Evolutionary conservation across 1,140 invertebrate genomes (phyloP).

Genomic region (Araneus ventricosus): DNA sequence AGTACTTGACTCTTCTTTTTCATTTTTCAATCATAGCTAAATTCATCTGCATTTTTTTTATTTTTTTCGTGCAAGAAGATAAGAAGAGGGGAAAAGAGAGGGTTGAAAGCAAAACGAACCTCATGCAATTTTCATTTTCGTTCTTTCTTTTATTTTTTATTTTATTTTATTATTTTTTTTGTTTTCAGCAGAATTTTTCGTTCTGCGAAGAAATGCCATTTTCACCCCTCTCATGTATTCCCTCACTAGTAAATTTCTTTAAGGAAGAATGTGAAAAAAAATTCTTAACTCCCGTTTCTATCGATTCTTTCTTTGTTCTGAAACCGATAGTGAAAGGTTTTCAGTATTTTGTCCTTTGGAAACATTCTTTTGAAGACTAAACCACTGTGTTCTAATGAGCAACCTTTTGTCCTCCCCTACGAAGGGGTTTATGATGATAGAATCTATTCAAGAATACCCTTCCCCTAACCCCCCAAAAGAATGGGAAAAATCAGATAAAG

Average conservation of each 20-base stretch:
- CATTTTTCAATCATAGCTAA: slow-evolving; percentile 37
- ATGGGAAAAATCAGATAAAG: slow-evolving; percentile 23
- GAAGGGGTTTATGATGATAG: slow-evolving; percentile 24
- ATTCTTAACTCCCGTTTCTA: slow-evolving; percentile 40
- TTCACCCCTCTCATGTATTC: slow-evolving; percentile 46
- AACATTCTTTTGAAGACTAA: slow-evolving; percentile 50
- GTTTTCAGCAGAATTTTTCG: slow-evolving; percentile 2
- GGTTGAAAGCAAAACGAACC: slow-evolving; percentile 2
- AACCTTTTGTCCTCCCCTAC: slow-evolving; percentile 32
- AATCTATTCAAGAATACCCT: slow-evolving; percentile 47
- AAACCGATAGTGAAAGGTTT: slow-evolving; percentile 49
- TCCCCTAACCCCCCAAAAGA: not conserved
- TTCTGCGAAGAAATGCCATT: slow-evolving; percentile 16
- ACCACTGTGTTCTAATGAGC: slow-evolving; percentile 46
- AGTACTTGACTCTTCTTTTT: not conserved
- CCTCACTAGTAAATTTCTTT: slow-evolving; percentile 45
- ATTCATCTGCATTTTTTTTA: slow-evolving; percentile 40
- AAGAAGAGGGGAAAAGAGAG: not conserved
- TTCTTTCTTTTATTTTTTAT: not conserved
- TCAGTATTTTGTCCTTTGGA: slow-evolving; percentile 2
- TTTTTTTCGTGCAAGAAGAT: not conserved
- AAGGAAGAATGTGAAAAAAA: not conserved
- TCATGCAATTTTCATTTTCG: slow-evolving; percentile 2
- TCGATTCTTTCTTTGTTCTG: slow-evolving; percentile 48
- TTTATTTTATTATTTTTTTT: not conserved